Evolutionary conservation across 2,888 invertebrate genomes (phyloP), one percentile per base, ranked within the genome.

Genomic region (Opisthograptis luteolata): DNA sequence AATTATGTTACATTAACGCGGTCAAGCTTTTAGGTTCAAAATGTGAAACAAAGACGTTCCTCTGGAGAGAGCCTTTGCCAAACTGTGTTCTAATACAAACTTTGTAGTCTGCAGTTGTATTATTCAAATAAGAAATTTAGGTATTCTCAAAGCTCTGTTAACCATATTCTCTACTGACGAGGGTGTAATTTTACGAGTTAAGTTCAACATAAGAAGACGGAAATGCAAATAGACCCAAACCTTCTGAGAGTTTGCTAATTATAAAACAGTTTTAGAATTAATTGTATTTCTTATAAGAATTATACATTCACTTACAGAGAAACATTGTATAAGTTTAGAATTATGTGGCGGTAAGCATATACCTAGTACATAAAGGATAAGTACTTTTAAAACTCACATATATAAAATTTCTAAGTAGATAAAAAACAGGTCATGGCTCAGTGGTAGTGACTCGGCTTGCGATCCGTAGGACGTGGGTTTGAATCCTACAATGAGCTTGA

Each of bases 91-190:
- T 39, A 30, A 40, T 30, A 30, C 13, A 30, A 40, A 40, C 37
- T 39, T 27, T 7, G 27, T 27, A 37, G 15, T 28, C 27, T 39
- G 19, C 37, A 12, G 25, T 9, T 25, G 15, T 39, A 19, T 39
- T 36, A 27, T 39, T 39, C 37, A 39, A 27, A 7, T 39, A 28
- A 8, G 20, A 40, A 40, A 40, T 30, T 40, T 40, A 20, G 20
- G 6, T 20, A 9, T 20, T n/a, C 27, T 5, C 13, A 12, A 13
- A 19, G 17, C 20, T 12, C 17, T 22, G 19, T 22, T 20, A 24
- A 41, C 24, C 31, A 24, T 40, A 40, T 41, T 41, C 28, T 31
- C 9, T 8, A 20, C 12, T 13, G 41, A 14, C 22, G 15, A 15
- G 31, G 10, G 9, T n/a, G 31, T 20, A 30, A 40, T 32, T 41